Evolutionary conservation across 2,113 vertebrate species (phyloP).

Genomic region (Heptranchias perlo): DNA sequence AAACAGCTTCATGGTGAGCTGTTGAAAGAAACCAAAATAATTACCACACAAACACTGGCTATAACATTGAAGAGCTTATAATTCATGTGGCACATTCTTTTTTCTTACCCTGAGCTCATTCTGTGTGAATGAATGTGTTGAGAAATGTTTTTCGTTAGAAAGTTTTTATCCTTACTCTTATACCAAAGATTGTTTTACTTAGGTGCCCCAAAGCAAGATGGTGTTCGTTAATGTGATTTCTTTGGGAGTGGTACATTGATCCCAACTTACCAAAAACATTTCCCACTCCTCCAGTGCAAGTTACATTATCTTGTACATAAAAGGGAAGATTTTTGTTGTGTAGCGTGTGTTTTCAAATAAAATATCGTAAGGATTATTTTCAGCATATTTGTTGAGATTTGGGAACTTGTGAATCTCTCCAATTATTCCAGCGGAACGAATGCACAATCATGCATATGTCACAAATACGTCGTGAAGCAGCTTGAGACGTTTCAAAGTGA

Average conservation of each 20-base stretch:
- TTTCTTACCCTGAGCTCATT: neutral
- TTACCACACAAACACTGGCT: neutral
- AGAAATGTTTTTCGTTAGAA: neutral
- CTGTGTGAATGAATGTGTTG: neutral
- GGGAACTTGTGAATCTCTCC: neutral
- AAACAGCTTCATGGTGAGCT: constrained; percentile 26
- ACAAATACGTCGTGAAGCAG: neutral
- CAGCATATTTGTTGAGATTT: neutral
- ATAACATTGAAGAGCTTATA: neutral
- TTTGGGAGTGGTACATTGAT: neutral
- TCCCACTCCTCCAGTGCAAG: neutral
- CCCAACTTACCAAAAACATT: neutral
- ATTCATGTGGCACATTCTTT: neutral
- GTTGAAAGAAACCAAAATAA: constrained; percentile 32
- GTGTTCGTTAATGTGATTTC: neutral
- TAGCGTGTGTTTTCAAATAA: too few relatives aligned
- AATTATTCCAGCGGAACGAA: neutral
- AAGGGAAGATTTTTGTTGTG: neutral
- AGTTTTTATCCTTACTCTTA: neutral
- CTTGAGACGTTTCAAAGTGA: neutral
- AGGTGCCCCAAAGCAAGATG: neutral
- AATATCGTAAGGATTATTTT: neutral
- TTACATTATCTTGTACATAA: neutral
- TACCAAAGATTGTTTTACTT: neutral
- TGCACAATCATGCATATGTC: neutral